Evolutionary conservation across 2,888 invertebrate species (phyloP).

Genomic region (Thymelicus sylvestris): DNA sequence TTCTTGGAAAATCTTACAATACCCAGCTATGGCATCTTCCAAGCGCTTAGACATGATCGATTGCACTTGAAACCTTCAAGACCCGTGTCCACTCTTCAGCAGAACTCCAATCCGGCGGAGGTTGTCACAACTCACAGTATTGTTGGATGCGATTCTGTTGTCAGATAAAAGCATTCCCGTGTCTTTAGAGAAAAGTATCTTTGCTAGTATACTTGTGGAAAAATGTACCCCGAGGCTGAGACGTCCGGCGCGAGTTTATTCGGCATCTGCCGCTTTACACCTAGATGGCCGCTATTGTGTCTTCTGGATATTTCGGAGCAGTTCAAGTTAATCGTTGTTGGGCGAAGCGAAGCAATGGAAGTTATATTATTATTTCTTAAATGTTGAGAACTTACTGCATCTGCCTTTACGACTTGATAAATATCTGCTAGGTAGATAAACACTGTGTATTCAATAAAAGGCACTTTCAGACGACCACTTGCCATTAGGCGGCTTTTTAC

Average conservation of each 20-base stretch:
- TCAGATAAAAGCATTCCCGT: conserved; percentile 64
- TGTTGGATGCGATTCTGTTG: conserved; percentile 33
- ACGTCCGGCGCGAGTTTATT: conserved; percentile 28
- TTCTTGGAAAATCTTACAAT: neutral
- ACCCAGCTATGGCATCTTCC: neutral
- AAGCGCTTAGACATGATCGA: conserved; percentile 1
- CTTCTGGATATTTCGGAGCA: conserved; percentile 7
- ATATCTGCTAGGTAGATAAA: too few species aligned
- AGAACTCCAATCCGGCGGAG: neutral
- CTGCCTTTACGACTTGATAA: too few species aligned
- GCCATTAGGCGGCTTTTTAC: too few species aligned
- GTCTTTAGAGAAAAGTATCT: conserved; percentile 47
- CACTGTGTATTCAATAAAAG: too few species aligned
- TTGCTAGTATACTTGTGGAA: conserved; percentile 16
- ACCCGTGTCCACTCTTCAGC: neutral
- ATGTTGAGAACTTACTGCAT: too few species aligned
- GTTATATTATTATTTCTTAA: too few species aligned
- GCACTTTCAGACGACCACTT: too few species aligned
- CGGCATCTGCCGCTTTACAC: conserved; percentile 39
- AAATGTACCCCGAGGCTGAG: conserved; percentile 19
- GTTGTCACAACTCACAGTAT: conserved; percentile 7
- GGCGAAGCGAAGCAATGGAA: neutral
- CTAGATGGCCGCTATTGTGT: conserved; percentile 21
- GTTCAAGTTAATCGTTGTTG: conserved; percentile 2
- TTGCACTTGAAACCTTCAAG: conserved; percentile 16